Percentiles rank a stretch among this genome's conserved stretches.
phyloP scores from a whole-genome alignment of 2,888 invertebrate genomes.

The Tanypteryx hageni region DNA sequence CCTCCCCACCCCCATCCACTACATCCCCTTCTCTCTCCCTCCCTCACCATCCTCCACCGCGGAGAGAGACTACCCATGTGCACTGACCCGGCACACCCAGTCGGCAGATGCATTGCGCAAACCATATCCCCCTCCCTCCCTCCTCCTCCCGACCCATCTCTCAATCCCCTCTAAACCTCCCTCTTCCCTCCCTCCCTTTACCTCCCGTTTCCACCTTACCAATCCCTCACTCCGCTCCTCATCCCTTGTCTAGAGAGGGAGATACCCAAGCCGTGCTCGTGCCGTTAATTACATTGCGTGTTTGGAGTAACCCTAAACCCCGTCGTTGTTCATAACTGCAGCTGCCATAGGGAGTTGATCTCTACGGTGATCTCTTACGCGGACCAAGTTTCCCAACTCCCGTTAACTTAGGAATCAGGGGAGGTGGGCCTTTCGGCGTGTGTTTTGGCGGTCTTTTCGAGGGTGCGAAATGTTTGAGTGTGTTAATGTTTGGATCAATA shows the following conservation, averaged over 20 bases:
- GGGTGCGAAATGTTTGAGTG: too few species aligned
- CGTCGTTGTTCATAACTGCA: slow-evolving; percentile 19
- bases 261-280: background rate
- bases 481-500: too few species aligned
- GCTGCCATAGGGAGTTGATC: slow-evolving; percentile 28
- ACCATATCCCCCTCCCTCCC: background rate
- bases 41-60: background rate
- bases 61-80: slow-evolving; percentile 4
- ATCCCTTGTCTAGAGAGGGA: background rate
- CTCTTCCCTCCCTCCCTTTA: background rate
- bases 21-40: background rate
- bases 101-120: slow-evolving; percentile 30
- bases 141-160: background rate
- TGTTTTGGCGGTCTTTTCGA: too few species aligned
- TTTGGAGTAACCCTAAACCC: slow-evolving; percentile 2
- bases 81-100: slow-evolving; percentile 29
- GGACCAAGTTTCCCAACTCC: slow-evolving; percentile 14
- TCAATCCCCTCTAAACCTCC: background rate
- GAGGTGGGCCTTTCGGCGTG: too few species aligned
- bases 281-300: slow-evolving; percentile 19
- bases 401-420: background rate
- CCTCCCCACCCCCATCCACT: background rate
- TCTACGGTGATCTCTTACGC: background rate
- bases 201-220: background rate
- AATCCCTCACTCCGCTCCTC: background rate